Conservation (phyloP, 2,113 vertebrate species). For the Vicugna pacos region DNA sequence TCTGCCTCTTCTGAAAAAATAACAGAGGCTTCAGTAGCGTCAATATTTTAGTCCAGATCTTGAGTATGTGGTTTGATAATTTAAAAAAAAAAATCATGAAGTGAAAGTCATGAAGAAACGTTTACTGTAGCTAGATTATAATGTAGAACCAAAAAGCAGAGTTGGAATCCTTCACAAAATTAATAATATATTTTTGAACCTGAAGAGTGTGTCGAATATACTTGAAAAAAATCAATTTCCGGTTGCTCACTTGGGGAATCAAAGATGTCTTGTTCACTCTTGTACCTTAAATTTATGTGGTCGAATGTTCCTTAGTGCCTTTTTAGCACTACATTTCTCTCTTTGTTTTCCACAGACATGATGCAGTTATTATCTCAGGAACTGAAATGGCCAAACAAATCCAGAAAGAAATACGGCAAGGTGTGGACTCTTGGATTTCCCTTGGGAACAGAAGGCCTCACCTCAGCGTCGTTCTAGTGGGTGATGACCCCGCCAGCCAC, state of each 20-base stretch:
- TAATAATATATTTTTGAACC: background rate
- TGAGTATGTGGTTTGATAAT: background rate
- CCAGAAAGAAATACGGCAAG: constrained; percentile 91
- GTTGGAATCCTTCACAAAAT: background rate
- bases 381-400: constrained; percentile 92
- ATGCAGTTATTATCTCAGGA: constrained; percentile 93
- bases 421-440: constrained; percentile 91
- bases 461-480: constrained; percentile 93
- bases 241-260: background rate
- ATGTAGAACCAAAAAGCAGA: background rate
- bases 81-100: background rate
- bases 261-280: background rate
- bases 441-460: constrained; percentile 94
- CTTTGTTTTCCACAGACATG: constrained; percentile 85
- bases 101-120: background rate
- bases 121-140: background rate
- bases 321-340: background rate
- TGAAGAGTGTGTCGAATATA: background rate
- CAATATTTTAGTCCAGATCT: background rate
- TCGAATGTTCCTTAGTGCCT: background rate
- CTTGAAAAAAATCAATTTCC: background rate
- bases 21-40: background rate
- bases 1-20: background rate
- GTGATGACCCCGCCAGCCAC: constrained; percentile 93
- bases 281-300: background rate